phyloP scores from a whole-genome alignment of 2,797 vertebrate genomes.

The Sebastes nivosus region DNA sequence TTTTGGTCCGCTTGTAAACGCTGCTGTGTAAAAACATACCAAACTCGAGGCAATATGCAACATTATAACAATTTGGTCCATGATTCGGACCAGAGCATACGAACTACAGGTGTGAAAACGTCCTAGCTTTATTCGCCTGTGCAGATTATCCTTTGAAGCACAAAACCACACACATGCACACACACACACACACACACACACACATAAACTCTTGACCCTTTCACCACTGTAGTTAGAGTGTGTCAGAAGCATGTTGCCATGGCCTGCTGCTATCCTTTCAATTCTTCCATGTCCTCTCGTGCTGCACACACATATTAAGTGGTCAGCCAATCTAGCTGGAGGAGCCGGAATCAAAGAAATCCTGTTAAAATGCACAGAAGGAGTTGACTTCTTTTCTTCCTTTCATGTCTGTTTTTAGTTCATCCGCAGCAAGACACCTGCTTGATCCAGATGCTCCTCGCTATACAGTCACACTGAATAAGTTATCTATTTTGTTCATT shows the following conservation, averaged over 20 bases:
- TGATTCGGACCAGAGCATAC: too few species aligned
- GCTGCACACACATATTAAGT: slow-evolving; percentile 32
- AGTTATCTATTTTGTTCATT: slow-evolving; percentile 2
- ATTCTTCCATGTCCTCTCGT: slow-evolving; percentile 43
- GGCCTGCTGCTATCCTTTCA: slow-evolving; percentile 40
- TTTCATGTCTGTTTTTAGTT: slow-evolving; percentile 26
- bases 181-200: neutral
- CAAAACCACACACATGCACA: neutral
- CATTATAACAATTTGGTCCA: too few species aligned
- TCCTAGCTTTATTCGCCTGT: too few species aligned
- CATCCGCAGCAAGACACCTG: neutral
- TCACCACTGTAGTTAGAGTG: neutral
- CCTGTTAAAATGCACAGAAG: slow-evolving; percentile 40
- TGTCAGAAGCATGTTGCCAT: slow-evolving; percentile 10
- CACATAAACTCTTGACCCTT: neutral
- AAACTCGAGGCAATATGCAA: too few species aligned
- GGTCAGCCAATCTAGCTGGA: slow-evolving; percentile 36
- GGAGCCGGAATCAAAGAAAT: slow-evolving; percentile 66
- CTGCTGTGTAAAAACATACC: too few species aligned
- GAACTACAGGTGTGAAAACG: too few species aligned
- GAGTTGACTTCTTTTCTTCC: slow-evolving; percentile 20
- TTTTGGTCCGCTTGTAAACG: too few species aligned
- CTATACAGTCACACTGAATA: neutral
- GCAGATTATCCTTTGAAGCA: too few species aligned
- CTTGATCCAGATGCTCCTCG: slow-evolving; percentile 28